Evolutionary conservation across 2,113 vertebrate genomes (phyloP).

Genomic region (Chaetodon auriga): DNA sequence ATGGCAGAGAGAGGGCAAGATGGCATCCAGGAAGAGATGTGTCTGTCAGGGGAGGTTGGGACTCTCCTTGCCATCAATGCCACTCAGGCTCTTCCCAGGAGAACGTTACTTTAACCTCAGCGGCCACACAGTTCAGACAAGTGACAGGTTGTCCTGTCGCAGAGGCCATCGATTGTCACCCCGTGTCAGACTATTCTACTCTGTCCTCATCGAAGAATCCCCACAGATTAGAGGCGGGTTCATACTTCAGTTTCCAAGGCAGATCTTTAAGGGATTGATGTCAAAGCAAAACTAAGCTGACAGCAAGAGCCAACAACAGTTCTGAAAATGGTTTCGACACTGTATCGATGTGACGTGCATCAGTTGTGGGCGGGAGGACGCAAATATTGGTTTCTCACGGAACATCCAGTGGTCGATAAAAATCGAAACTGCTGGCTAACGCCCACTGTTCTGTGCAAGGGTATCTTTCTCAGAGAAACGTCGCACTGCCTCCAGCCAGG

Average conservation of each 20-base stretch:
- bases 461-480: slow-evolving; percentile 36
- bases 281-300: slow-evolving; percentile 47
- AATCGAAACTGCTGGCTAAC: not conserved
- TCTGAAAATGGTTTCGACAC: slow-evolving; percentile 14
- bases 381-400: not conserved
- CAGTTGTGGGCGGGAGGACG: not conserved
- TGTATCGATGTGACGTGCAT: not conserved
- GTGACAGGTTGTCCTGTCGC: slow-evolving; percentile 69
- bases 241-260: slow-evolving; percentile 31
- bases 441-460: slow-evolving; percentile 4
- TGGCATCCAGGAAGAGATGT: slow-evolving; percentile 69
- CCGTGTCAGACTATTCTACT: slow-evolving; percentile 48
- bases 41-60: slow-evolving; percentile 79
- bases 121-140: slow-evolving; percentile 69
- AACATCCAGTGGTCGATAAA: not conserved
- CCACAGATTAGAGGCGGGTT: slow-evolving; percentile 51
- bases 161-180: slow-evolving; percentile 66
- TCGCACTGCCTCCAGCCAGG: slow-evolving; percentile 32
- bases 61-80: slow-evolving; percentile 77
- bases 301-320: slow-evolving; percentile 30
- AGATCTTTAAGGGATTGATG: slow-evolving; percentile 51
- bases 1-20: slow-evolving; percentile 47
- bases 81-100: slow-evolving; percentile 72
- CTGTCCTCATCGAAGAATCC: slow-evolving; percentile 58
- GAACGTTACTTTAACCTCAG: slow-evolving; percentile 66